Evolutionary conservation across 1,140 invertebrate species (phyloP), one percentile per base, ranked within the genome.

Genomic region (Rhizoglyphus robini): DNA sequence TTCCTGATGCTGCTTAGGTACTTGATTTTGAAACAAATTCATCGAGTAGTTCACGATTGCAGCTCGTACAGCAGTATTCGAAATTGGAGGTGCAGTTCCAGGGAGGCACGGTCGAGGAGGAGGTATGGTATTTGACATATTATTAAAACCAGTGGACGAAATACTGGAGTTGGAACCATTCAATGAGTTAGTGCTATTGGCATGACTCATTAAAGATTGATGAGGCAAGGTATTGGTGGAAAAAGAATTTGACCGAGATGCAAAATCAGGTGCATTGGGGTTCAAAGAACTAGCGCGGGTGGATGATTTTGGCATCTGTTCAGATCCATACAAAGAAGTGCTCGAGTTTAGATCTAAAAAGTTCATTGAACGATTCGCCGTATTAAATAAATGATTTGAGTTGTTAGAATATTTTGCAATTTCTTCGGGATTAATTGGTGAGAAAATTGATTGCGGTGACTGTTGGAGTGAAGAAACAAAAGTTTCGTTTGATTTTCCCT

Each of bases 241-340:
- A 61, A 38, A 20, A 68, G 20, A 18, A 51, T 65, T 63, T n/a
- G 69, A 32, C 41, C 70, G 67, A 59, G 69, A 68, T 54, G 82
- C 82, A 73, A 91, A 92, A 75, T 90, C 88, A 1, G 88, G 88
- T 23, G 89, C 88, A 71, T 88, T 83, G 1, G 88, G 88, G 78
- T 92, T 92, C 58, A 92, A 79, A 11, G 20, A 15, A 5, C 31
- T 36, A 41, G 31, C 38, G n/a, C 25, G 4, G 27, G 1, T 41
- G 32, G 36, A 38, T 15, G 36, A 27, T 61, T 34, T 61, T 61
- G 59, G 2, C 27, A 20, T 13, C 20, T 58, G 30, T 30, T 25
- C 13, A 20, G 20, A 18, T 30, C n/a, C n/a, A n/a, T n/a, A n/a
- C n/a, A n/a, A n/a, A n/a, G n/a, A n/a, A n/a, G 54, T 4, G 32